Percentiles rank a stretch among this genome's conserved stretches.
Evolutionary conservation across 2,888 invertebrate species (phyloP).

Genomic region (Drosophila flavopinicola): DNA sequence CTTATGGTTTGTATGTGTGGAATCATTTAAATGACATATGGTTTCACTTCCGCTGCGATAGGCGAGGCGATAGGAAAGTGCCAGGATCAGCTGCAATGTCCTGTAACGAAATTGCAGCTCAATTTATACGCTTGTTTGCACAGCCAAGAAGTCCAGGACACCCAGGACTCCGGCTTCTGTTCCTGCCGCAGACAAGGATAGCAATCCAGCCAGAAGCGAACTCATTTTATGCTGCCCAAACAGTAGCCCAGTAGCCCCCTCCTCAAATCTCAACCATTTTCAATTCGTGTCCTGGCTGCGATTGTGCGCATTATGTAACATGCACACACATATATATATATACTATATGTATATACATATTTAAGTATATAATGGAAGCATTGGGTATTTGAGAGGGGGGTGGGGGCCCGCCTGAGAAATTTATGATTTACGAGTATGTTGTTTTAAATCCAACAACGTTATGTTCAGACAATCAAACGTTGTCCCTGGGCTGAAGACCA

Average conservation of each 20-base stretch:
- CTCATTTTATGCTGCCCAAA: conserved; percentile 65
- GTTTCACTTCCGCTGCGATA: conserved; percentile 45
- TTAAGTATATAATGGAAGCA: background rate
- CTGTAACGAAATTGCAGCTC: conserved; percentile 68
- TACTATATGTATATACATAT: background rate
- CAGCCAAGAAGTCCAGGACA: conserved; percentile 31
- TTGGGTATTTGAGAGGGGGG: background rate
- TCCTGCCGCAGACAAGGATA: conserved; percentile 13
- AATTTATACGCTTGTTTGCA: conserved; percentile 73
- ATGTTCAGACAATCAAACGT: conserved; percentile 52
- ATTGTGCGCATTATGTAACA: conserved; percentile 74
- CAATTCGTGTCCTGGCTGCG: conserved; percentile 64
- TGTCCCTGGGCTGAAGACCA: conserved; percentile 31
- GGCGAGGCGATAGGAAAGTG: conserved; percentile 21
- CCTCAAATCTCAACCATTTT: conserved; percentile 10
- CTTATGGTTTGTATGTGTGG: conserved; percentile 36
- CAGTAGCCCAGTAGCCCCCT: conserved; percentile 13
- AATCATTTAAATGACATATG: conserved; percentile 63
- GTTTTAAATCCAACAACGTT: conserved; percentile 50
- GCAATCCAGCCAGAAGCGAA: conserved; percentile 37
- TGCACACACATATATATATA: background rate
- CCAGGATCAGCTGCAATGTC: conserved; percentile 32
- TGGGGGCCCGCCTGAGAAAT: conserved; percentile 52
- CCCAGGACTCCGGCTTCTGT: background rate
- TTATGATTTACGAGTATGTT: conserved; percentile 79